Conservation (phyloP, 1,140 invertebrate species). For the Augochlora pura region DNA sequence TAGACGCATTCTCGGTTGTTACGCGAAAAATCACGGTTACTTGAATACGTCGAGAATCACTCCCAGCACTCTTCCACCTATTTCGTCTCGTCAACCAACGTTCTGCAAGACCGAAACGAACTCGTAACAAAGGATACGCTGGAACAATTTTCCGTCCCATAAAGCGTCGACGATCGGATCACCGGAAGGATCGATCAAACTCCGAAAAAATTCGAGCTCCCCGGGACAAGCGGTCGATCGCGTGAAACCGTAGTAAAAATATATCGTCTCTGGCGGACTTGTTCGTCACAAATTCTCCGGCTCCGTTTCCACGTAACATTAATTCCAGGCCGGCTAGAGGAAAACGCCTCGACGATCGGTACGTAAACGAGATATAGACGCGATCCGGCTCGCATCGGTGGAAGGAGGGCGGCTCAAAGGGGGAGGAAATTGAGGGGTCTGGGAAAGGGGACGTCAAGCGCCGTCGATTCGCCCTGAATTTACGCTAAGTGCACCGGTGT, state of each 20-base stretch:
- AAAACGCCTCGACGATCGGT: slow-evolving; percentile 47
- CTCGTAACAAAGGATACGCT: too few species aligned
- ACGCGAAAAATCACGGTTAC: neutral
- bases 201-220: neutral
- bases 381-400: slow-evolving; percentile 18
- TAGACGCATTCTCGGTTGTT: neutral
- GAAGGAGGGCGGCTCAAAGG: neutral
- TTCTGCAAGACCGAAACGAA: too few species aligned
- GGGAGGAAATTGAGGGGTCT: slow-evolving; percentile 29
- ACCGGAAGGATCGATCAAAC: neutral
- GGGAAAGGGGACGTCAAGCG: slow-evolving; percentile 59
- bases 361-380: slow-evolving; percentile 43
- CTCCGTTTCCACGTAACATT: slow-evolving; percentile 45
- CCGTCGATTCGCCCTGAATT: slow-evolving; percentile 68
- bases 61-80: slow-evolving; percentile 6
- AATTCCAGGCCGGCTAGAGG: slow-evolving; percentile 30
- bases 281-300: slow-evolving; percentile 17
- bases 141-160: neutral
- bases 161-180: neutral
- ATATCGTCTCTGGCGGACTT: slow-evolving; percentile 17
- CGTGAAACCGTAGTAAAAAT: slow-evolving; percentile 5
- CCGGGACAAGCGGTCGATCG: neutral
- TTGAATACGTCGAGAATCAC: slow-evolving; percentile 20
- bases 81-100: too few species aligned
- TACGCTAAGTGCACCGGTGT: slow-evolving; percentile 73